Base-by-base conservation (phyloP, 92 coral and sea anemone species). In the Meandrina meandrites region DNA sequence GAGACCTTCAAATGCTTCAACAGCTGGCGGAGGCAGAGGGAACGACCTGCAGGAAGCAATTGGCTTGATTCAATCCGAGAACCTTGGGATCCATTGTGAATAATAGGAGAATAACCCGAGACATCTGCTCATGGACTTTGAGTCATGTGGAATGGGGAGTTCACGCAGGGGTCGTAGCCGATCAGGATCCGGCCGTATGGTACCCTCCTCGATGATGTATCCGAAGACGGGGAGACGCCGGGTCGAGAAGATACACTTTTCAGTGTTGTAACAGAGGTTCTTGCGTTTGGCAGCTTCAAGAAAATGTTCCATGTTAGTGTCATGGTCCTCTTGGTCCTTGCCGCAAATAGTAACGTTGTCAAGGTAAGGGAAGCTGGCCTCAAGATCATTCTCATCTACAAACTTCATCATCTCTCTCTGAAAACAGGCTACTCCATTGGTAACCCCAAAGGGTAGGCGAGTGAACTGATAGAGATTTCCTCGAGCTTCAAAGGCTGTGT, bases 321-420 rank as follows among this genome's bases (percentile, higher is more conserved):
- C 93, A 90, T 92, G 89, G 13, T 92, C 93, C 72, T 83, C 81
- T 79, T 92, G 95, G n/a, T n/a, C n/a, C n/a, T n/a, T n/a, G n/a
- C n/a, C n/a, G n/a, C n/a, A n/a, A n/a, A n/a, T n/a, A n/a, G 81
- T 88, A 40, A 85, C 85, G 14, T 85, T 75, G 56, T 85, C 88
- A n/a, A n/a, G n/a, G n/a, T n/a, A 40, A 76, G 77, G 76, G 45
- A 86, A 86, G 54, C 51, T 31, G 0, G 68, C 89, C 53, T 84
- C 80, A 42, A n/a, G n/a, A 17, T 47, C 27, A 16, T 92, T 73
- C 24, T 90, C 87, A 2, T 87, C 67, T 28, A 90, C 84, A 32
- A 92, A 87, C 75, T 80, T 87, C 84, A 76, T 76, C 91, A 92
- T 90, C 51, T 84, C 84, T 31, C 93, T 80, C 76, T 90, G 88